Percentiles rank a stretch among this genome's conserved stretches.
Evolutionary conservation across 2,888 invertebrate genomes (phyloP).

Genomic region (Hermaeophaga mercurialis): DNA sequence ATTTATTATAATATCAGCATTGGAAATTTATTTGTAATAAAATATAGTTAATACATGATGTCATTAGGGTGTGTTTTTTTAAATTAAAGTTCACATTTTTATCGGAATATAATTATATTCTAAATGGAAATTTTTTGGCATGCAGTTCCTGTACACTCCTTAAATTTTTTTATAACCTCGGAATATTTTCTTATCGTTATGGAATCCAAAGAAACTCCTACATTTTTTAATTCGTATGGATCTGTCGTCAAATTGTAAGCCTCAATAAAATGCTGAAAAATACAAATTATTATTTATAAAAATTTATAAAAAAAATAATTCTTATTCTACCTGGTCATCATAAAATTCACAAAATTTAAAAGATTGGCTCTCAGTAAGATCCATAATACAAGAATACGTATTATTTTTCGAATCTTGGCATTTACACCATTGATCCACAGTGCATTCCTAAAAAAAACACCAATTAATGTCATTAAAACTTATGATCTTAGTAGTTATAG

Average conservation of each 20-base stretch:
- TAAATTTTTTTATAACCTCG: neutral
- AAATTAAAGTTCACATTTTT: neutral
- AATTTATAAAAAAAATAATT: slow-evolving; percentile 24
- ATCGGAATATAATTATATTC: neutral
- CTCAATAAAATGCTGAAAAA: slow-evolving; percentile 70
- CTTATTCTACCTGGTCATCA: slow-evolving; percentile 65
- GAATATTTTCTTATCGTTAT: slow-evolving; percentile 9
- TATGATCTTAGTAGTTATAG: too few species aligned
- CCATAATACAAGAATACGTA: slow-evolving; percentile 78
- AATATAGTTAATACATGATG: slow-evolving; percentile 4
- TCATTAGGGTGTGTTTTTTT: neutral
- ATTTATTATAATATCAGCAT: slow-evolving; percentile 7
- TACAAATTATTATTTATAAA: slow-evolving; percentile 45
- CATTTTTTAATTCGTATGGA: slow-evolving; percentile 74
- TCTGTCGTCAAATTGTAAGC: slow-evolving; percentile 75
- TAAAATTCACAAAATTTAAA: slow-evolving; percentile 69
- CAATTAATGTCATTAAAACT: too few species aligned
- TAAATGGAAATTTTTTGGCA: slow-evolving; percentile 5
- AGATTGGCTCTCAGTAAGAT: slow-evolving; percentile 62
- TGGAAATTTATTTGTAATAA: slow-evolving; percentile 20
- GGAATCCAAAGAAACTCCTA: slow-evolving; percentile 49
- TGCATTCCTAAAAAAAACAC: slow-evolving; percentile 67
- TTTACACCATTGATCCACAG: slow-evolving; percentile 72
- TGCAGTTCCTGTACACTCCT: slow-evolving; percentile 13
- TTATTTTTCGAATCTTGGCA: slow-evolving; percentile 87